Evolutionary conservation across 2,888 invertebrate species (phyloP).

Genomic region (Metallyticus violacea): DNA sequence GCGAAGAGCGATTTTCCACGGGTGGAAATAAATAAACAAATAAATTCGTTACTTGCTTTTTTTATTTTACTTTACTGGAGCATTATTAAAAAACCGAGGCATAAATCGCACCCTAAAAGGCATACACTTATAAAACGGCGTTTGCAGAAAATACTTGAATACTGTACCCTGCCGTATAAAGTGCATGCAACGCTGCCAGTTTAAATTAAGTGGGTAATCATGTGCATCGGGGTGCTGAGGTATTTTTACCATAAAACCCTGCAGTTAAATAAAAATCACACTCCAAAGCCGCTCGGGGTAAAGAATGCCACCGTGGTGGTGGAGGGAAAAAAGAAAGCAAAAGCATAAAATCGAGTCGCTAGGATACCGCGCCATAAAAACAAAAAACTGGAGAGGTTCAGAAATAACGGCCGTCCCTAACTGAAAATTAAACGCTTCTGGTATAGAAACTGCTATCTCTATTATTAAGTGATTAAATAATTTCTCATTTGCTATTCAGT

Average conservation of each 20-base stretch:
- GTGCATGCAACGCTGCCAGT: not conserved
- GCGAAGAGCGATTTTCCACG: too few relatives aligned
- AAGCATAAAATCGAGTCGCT: not conserved
- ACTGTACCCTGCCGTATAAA: not conserved
- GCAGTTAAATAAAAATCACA: not conserved
- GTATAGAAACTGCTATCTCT: not conserved
- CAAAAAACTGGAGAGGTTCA: not conserved
- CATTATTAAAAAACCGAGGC: not conserved
- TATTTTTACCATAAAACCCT: not conserved
- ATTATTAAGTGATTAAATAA: not conserved
- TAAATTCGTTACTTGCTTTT: not conserved
- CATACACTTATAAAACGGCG: too few relatives aligned
- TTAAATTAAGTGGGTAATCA: not conserved
- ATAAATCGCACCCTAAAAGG: not conserved
- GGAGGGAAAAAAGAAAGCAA: too few relatives aligned
- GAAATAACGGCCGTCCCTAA: too few relatives aligned
- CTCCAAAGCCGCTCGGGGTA: not conserved
- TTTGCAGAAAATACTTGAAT: too few relatives aligned
- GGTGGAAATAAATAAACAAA: too few relatives aligned
- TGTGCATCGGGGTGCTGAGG: not conserved
- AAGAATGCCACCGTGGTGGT: not conserved
- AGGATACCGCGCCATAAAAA: not conserved
- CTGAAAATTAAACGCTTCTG: not conserved
- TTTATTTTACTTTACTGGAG: not conserved
- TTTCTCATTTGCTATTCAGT: not conserved